Evolutionary conservation across 2,888 invertebrate genomes (phyloP).

Genomic region (Rotaria magnacalcarata): DNA sequence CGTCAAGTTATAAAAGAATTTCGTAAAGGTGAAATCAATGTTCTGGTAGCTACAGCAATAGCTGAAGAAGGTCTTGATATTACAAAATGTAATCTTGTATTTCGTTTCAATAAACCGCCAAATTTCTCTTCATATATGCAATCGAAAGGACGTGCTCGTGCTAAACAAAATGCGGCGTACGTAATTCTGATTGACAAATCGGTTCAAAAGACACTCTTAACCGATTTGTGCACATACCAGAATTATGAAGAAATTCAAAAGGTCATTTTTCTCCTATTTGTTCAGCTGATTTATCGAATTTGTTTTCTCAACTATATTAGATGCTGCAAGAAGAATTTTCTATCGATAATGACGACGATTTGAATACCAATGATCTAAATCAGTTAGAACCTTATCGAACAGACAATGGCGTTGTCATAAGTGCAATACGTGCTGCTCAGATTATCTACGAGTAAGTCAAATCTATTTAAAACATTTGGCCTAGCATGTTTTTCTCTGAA

Average conservation of each 20-base stretch:
- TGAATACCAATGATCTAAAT: not conserved
- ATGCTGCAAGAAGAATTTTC: not conserved
- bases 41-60: slow-evolving; percentile 39
- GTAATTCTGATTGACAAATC: not conserved
- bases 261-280: not conserved
- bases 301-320: not conserved
- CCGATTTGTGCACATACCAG: not conserved
- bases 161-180: slow-evolving; percentile 33
- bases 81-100: slow-evolving; percentile 42
- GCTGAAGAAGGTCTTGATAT: slow-evolving; percentile 45
- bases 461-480: not conserved
- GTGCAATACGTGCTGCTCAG: slow-evolving; percentile 8
- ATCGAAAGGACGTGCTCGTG: slow-evolving; percentile 45
- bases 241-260: not conserved
- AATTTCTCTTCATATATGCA: slow-evolving; percentile 44
- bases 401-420: not conserved
- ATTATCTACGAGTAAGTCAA: not conserved
- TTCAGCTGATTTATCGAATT: not conserved
- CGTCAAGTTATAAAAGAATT: slow-evolving; percentile 35
- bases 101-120: slow-evolving; percentile 38
- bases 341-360: not conserved
- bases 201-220: not conserved
- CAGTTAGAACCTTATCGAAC: slow-evolving; percentile 22
- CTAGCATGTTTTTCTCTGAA: not conserved
- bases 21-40: slow-evolving; percentile 37